Evolutionary conservation across 2,888 invertebrate genomes (phyloP), one percentile per base, ranked within the genome.

Genomic region (Elegia similella): DNA sequence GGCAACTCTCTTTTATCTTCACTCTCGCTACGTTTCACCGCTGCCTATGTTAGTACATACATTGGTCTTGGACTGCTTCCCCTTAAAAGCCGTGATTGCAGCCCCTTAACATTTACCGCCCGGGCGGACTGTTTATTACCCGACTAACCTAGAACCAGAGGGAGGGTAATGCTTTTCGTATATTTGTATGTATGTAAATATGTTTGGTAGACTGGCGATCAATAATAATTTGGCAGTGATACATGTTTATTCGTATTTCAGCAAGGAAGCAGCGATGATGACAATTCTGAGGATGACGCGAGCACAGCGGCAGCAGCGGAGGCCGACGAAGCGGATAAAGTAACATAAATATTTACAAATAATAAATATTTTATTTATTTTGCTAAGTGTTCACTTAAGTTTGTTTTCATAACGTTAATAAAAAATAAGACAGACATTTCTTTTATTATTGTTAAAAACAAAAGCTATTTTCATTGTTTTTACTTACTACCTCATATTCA

Each of bases 231-330:
- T 16, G 34, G 6, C 7, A 42, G 10, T 15, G 3, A 30, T 47
- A 46, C 3, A 43, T 16, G 5, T 15, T 5, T 6, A 6, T 43
- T 43, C 1, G 10, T 5, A 10, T 50, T 56, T 47, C 65, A 76
- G 67, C 74, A 79, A 61, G 72, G 62, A 2, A 69, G 65, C 43
- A 80, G 78, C 61, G 80, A 80, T 55, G 82, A 77, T 3, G 83
- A 80, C 6, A 75, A 74, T 48, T 78, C 81, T 0, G 80, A 80
- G 10, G 70, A 68, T 15, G 56, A 47, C 17, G 42, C 43, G 16
- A 58, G 44, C 17, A 55, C 60, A 0, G 42, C 58, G 1, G 57
- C 62, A 0, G 62, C 57, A 5, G 68, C 60, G 29, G 74, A 75
- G 6, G 68, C 60, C 29, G 75, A 75, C 16, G 70, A 68, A 56